phyloP scores from a whole-genome alignment of 1,140 invertebrate genomes.

The Cephus cinctus region DNA sequence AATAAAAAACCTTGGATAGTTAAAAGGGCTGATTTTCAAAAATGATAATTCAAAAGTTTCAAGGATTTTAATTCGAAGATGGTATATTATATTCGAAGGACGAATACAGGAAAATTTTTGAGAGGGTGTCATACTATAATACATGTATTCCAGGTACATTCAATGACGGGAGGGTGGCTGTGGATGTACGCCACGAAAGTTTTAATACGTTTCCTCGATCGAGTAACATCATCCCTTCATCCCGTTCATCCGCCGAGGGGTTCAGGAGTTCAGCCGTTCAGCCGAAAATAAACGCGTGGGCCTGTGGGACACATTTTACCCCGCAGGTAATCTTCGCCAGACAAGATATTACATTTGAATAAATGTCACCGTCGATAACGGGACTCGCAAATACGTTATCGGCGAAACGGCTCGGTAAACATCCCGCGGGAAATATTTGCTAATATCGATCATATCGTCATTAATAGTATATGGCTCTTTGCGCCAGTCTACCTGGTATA shows the following conservation, averaged over 20 bases:
- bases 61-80: background rate
- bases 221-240: background rate
- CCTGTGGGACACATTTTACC: conserved; percentile 51
- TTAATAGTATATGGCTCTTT: conserved; percentile 37
- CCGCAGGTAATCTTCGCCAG: conserved; percentile 49
- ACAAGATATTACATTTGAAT: conserved; percentile 57
- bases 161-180: too few relatives aligned
- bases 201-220: background rate
- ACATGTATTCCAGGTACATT: background rate
- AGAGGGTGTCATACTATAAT: background rate
- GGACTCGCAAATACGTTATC: conserved; percentile 35
- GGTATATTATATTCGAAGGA: too few relatives aligned
- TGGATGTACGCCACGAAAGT: background rate
- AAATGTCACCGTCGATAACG: conserved; percentile 52
- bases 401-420: conserved; percentile 29
- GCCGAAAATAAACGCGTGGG: conserved; percentile 3
- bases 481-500: too few relatives aligned
- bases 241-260: background rate
- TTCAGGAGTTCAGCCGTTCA: background rate
- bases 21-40: too few relatives aligned
- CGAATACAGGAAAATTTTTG: too few relatives aligned
- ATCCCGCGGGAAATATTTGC: conserved; percentile 52
- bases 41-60: too few relatives aligned
- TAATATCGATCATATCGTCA: conserved; percentile 53
- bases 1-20: too few relatives aligned